Evolutionary conservation across 35 echinoderm and acorn worm species (phyloP).

Genomic region (Stichopus chloronotus): DNA sequence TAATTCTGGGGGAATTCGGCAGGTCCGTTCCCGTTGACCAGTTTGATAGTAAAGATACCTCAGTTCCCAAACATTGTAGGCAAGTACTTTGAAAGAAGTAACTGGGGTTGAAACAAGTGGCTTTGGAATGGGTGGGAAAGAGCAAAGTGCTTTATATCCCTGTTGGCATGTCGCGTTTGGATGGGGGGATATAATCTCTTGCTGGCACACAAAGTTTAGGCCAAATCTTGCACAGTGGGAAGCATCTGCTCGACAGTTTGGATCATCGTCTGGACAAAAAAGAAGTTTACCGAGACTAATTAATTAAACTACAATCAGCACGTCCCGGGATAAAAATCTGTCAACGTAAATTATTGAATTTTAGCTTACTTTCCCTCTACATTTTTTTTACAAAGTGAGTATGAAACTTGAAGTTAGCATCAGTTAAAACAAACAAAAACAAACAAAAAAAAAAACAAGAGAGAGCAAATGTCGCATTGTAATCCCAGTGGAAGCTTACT

Average conservation of each 20-base stretch:
- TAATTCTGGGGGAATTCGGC: conserved; percentile 78
- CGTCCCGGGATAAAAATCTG: too few relatives aligned
- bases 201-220: conserved; percentile 46
- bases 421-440: too few relatives aligned
- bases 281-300: background rate
- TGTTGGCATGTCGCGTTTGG: conserved; percentile 60
- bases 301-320: too few relatives aligned
- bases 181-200: conserved; percentile 19
- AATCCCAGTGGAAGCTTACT: too few relatives aligned
- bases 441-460: too few relatives aligned
- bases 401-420: too few relatives aligned
- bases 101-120: conserved; percentile 52
- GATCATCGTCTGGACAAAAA: conserved; percentile 24
- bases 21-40: conserved; percentile 91
- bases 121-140: conserved; percentile 51
- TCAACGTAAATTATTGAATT: too few relatives aligned
- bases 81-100: conserved; percentile 71
- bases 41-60: conserved; percentile 85
- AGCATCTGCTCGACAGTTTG: conserved; percentile 33
- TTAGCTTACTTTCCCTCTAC: too few relatives aligned
- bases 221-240: conserved; percentile 60
- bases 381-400: too few relatives aligned
- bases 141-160: conserved; percentile 75
- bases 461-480: too few relatives aligned
- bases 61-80: conserved; percentile 96